Conservation (phyloP, 2,888 invertebrate species). For the Flexamia atlantica region DNA sequence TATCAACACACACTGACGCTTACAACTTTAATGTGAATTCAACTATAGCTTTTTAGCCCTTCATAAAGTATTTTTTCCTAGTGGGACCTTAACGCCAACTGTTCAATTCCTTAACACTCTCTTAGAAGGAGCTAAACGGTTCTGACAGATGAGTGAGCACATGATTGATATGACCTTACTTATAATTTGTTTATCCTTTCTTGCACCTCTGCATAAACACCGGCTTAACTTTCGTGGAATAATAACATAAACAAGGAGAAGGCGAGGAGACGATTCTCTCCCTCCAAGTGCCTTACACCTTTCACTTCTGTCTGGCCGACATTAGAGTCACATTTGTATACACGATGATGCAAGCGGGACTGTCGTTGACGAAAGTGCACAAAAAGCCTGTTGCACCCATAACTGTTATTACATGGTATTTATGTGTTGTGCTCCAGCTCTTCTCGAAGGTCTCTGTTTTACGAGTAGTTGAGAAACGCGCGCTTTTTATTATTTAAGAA, state of each 20-base stretch:
- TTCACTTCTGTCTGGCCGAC: neutral
- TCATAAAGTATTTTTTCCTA: no score
- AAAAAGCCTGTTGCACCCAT: slow-evolving; percentile 7
- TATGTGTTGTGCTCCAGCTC: neutral
- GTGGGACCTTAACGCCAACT: no score
- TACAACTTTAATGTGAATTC: no score
- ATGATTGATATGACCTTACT: neutral
- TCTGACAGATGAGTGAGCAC: slow-evolving; percentile 10
- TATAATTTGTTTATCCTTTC: neutral
- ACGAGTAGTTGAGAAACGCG: no score
- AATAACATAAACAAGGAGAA: neutral
- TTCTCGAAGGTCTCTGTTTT: no score
- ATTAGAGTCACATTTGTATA: neutral
- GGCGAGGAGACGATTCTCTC: neutral
- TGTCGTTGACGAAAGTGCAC: neutral
- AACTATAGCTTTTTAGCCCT: no score
- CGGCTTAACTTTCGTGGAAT: neutral
- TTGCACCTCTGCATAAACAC: neutral
- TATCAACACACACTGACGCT: no score
- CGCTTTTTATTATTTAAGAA: no score
- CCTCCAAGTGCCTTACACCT: neutral
- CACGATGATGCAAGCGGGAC: neutral
- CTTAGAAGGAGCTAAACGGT: no score
- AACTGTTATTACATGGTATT: neutral
- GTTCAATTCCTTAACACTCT: no score